phyloP scores from a whole-genome alignment of 2,888 invertebrate genomes.

The Synergus japonicus region DNA sequence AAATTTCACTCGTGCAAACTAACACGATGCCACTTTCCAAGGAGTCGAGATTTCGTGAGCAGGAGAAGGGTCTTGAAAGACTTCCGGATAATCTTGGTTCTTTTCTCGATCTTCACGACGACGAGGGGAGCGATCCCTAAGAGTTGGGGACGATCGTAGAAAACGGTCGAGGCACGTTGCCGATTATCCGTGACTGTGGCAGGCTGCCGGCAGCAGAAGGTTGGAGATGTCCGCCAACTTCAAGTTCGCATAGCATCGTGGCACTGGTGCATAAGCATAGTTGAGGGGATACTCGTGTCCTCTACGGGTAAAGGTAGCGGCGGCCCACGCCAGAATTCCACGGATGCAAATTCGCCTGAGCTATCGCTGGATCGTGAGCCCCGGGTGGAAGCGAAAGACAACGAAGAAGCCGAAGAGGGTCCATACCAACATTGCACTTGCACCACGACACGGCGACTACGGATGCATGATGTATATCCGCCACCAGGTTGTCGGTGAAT shows the following conservation, averaged over 20 bases:
- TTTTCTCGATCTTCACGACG: slow-evolving; percentile 38
- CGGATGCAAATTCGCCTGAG: slow-evolving; percentile 75
- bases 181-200: slow-evolving; percentile 55
- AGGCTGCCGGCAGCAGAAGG: neutral
- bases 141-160: slow-evolving; percentile 38
- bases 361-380: slow-evolving; percentile 75
- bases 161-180: slow-evolving; percentile 47
- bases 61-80: slow-evolving; percentile 1
- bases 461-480: slow-evolving; percentile 73
- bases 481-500: slow-evolving; percentile 73
- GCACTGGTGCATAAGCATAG: slow-evolving; percentile 47
- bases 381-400: slow-evolving; percentile 53
- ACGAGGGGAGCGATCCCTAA: slow-evolving; percentile 16
- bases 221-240: slow-evolving; percentile 48
- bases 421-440: slow-evolving; percentile 60
- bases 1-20: slow-evolving; percentile 40
- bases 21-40: slow-evolving; percentile 29
- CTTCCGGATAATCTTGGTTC: slow-evolving; percentile 26
- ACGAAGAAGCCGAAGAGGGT: slow-evolving; percentile 51
- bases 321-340: slow-evolving; percentile 74
- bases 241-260: slow-evolving; percentile 52
- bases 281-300: slow-evolving; percentile 38
- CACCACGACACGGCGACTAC: slow-evolving; percentile 57
- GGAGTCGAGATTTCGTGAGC: slow-evolving; percentile 33
- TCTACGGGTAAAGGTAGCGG: slow-evolving; percentile 42